Conservation (phyloP, 64 coral and sea anemone genomes). For the Acropora yongei region DNA sequence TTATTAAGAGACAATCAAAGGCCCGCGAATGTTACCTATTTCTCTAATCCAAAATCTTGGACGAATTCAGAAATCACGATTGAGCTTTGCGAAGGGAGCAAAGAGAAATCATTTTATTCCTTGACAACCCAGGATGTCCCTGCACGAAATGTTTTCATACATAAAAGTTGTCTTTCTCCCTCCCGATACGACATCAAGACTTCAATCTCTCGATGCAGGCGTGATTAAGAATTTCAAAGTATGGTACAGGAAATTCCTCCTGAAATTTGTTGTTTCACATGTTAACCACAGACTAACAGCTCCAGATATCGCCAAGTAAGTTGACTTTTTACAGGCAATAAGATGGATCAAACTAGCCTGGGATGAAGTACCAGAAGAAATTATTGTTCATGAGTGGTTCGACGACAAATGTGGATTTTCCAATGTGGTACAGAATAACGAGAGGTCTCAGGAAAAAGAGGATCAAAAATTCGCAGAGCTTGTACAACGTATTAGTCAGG, state of each 20-base stretch:
- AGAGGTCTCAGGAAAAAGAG: constrained; percentile 6
- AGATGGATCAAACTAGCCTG: constrained; percentile 34
- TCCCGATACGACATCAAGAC: neutral
- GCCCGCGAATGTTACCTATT: too few species aligned
- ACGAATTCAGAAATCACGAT: too few species aligned
- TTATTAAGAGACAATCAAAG: too few species aligned
- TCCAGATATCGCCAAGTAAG: constrained; percentile 45
- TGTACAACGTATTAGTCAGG: neutral
- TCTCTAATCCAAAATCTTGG: too few species aligned
- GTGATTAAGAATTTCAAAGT: constrained; percentile 27
- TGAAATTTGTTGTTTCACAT: constrained; percentile 56
- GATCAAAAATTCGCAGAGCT: constrained; percentile 34
- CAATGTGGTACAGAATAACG: constrained; percentile 8
- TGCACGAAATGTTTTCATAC: too few species aligned
- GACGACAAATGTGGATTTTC: constrained; percentile 9
- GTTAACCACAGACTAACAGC: constrained; percentile 32
- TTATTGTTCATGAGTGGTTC: constrained; percentile 30
- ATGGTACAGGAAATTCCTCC: constrained; percentile 28
- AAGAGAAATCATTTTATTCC: too few species aligned
- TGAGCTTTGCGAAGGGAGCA: too few species aligned
- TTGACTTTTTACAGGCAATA: constrained; percentile 49
- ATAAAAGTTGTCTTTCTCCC: too few species aligned
- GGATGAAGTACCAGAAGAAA: constrained; percentile 27
- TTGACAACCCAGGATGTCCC: too few species aligned
- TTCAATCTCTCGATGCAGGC: constrained; percentile 23